A percentile compares a stretch with the other conserved stretches of the same genome.
Conservation (phyloP, 2,113 vertebrate species). For the Turdus rufiventris region DNA sequence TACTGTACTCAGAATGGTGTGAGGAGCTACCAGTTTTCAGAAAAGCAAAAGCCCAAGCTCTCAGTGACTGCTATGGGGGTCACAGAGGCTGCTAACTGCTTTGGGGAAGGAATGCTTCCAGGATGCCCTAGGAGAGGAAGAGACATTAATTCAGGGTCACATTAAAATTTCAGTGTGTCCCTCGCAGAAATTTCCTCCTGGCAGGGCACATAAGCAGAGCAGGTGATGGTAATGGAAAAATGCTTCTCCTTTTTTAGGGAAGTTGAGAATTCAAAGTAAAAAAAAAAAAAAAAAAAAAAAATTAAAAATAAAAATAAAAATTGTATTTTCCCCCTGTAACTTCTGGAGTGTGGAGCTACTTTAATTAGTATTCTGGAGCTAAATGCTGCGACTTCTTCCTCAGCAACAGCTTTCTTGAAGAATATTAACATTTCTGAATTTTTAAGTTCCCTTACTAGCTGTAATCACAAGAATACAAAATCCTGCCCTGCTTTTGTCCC, state of each 20-base stretch:
- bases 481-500: not conserved
- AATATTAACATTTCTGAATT: not conserved
- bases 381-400: not conserved
- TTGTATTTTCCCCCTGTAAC: not conserved
- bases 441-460: not conserved
- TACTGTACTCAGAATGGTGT: not conserved
- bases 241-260: not conserved
- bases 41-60: not conserved
- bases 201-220: not conserved
- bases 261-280: not conserved
- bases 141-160: not conserved
- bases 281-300: not conserved
- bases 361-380: slow-evolving; percentile 37
- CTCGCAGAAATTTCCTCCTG: not conserved
- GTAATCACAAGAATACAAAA: not conserved
- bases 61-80: not conserved
- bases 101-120: not conserved
- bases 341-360: not conserved
- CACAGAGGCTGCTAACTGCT: rapidly evolving
- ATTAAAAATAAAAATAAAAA: not conserved
- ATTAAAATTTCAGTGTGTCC: not conserved
- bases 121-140: not conserved
- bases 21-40: not conserved
- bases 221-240: not conserved
- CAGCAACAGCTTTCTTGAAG: not conserved